Percentiles rank a stretch among this genome's conserved stretches.
Conservation (phyloP, 2,888 invertebrate genomes). For the Conops quadrifasciatus region DNA sequence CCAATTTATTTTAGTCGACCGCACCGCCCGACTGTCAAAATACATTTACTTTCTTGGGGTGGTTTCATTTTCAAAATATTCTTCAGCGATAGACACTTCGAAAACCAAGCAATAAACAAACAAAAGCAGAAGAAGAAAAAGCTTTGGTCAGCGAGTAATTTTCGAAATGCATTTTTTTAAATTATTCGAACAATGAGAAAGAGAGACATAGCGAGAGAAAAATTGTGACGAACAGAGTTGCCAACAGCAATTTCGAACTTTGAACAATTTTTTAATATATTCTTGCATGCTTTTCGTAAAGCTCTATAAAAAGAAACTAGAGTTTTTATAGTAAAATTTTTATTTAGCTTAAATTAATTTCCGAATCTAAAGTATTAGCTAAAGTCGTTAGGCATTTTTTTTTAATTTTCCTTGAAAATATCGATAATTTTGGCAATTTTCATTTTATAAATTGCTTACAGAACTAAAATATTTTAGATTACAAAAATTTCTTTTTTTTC, state of each 20-base stretch:
- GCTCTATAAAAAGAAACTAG: too few relatives aligned
- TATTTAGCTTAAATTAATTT: too few relatives aligned
- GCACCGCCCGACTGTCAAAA: slow-evolving; percentile 62
- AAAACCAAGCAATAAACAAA: slow-evolving; percentile 35
- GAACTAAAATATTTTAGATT: too few relatives aligned
- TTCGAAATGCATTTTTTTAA: slow-evolving; percentile 15
- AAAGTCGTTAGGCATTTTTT: too few relatives aligned
- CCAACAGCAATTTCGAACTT: neutral
- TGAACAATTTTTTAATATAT: too few relatives aligned
- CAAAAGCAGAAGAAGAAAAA: neutral
- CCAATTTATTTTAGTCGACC: slow-evolving; percentile 50
- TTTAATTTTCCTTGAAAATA: too few relatives aligned
- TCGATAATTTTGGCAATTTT: too few relatives aligned
- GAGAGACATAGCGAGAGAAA: neutral
- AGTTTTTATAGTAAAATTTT: too few relatives aligned
- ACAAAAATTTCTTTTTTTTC: too few relatives aligned
- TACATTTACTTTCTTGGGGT: slow-evolving; percentile 59
- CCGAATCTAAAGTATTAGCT: too few relatives aligned
- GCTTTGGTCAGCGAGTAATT: neutral
- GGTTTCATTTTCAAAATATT: slow-evolving; percentile 51
- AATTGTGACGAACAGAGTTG: neutral
- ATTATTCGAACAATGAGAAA: neutral
- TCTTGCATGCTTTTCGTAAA: too few relatives aligned
- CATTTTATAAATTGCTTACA: too few relatives aligned
- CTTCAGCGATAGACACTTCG: neutral